Evolutionary conservation across 2,797 vertebrate genomes (phyloP).

Genomic region (Anniella stebbinsi): DNA sequence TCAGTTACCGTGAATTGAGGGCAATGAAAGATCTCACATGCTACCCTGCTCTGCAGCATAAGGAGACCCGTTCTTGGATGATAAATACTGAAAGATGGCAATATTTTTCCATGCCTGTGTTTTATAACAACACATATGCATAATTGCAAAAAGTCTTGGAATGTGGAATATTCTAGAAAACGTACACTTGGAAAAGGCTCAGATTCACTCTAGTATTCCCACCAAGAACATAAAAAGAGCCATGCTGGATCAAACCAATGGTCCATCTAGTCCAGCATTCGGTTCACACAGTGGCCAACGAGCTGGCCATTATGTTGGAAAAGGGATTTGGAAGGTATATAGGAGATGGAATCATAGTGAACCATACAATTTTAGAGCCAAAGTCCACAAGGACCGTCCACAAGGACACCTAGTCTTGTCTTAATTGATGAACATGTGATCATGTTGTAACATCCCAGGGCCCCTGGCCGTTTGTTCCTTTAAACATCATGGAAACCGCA

Average conservation of each 20-base stretch:
- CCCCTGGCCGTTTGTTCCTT: no score
- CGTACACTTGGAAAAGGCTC: neutral
- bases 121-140: neutral
- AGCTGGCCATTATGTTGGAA: no score
- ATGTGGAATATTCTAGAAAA: neutral
- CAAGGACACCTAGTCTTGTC: neutral
- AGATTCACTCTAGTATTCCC: neutral
- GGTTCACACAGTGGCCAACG: no score
- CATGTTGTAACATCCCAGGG: no score
- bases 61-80: neutral
- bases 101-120: neutral
- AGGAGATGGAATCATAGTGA: neutral
- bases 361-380: neutral
- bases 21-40: neutral
- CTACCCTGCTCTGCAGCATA: neutral
- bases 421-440: neutral
- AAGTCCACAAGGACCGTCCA: neutral
- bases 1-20: neutral
- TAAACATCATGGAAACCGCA: no score
- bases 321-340: neutral
- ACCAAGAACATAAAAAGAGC: neutral
- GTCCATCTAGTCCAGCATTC: no score
- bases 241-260: no score
- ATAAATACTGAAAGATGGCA: neutral
- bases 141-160: neutral